phyloP scores from a whole-genome alignment of 1,140 invertebrate species.

The Plutomurus gul region DNA sequence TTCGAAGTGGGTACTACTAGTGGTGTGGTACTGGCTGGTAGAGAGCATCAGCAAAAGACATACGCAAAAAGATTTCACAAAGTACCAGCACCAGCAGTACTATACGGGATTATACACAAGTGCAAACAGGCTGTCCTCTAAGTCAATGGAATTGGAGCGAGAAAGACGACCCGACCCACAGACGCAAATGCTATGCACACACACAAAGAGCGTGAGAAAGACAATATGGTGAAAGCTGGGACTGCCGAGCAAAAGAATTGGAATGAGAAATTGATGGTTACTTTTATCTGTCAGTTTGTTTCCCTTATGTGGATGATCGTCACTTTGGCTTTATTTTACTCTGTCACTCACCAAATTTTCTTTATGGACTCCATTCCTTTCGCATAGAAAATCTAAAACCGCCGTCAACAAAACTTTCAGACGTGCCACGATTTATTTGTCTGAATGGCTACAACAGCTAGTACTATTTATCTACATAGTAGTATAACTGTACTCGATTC shows the following conservation, averaged over 20 bases:
- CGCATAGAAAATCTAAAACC: neutral
- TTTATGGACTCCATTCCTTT: neutral
- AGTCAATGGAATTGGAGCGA: neutral
- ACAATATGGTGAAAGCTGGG: neutral
- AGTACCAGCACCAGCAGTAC: too few species aligned
- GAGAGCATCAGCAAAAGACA: too few species aligned
- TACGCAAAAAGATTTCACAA: neutral
- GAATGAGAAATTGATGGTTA: neutral
- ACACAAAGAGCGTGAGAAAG: constrained; percentile 1
- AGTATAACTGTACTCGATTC: too few species aligned
- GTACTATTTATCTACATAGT: too few species aligned
- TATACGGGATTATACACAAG: neutral
- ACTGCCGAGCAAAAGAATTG: neutral
- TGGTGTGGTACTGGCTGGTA: too few species aligned
- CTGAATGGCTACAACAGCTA: too few species aligned
- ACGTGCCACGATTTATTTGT: too few species aligned
- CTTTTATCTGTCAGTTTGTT: constrained; percentile 6
- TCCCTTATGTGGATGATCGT: neutral
- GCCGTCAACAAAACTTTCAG: too few species aligned
- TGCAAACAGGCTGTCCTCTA: neutral
- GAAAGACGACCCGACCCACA: neutral
- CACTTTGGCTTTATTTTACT: constrained; percentile 4
- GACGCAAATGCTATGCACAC: neutral
- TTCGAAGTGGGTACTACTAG: neutral
- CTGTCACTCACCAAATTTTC: neutral